Evolutionary conservation across 2,113 vertebrate genomes (phyloP).

Genomic region (Dendropsophus ebraccatus): DNA sequence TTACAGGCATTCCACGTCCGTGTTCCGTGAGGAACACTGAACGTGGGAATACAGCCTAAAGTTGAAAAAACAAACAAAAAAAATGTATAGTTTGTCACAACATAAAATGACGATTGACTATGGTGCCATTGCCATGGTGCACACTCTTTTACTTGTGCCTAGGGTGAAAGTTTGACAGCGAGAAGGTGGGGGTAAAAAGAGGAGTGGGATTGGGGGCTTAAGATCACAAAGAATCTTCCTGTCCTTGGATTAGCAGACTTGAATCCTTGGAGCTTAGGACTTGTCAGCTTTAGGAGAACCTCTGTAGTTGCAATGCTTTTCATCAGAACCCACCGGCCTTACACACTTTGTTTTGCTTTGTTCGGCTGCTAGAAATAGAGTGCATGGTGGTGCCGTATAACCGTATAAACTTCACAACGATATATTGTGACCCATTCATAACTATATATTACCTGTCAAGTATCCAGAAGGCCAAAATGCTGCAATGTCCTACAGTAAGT

Average conservation of each 20-base stretch:
- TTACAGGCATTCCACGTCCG: too few relatives aligned
- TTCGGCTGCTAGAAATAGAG: background rate
- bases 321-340: background rate
- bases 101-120: too few relatives aligned
- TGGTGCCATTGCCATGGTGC: too few relatives aligned
- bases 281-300: slow-evolving; percentile 12
- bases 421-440: background rate
- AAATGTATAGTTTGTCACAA: too few relatives aligned
- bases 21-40: too few relatives aligned
- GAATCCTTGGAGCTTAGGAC: slow-evolving; percentile 26
- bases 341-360: background rate
- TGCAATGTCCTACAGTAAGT: background rate
- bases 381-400: too few relatives aligned
- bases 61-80: too few relatives aligned
- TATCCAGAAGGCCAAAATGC: background rate
- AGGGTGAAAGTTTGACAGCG: background rate
- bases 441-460: background rate
- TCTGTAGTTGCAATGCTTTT: slow-evolving; percentile 27
- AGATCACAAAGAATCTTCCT: slow-evolving; percentile 47
- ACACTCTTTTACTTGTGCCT: background rate
- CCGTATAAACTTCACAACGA: too few relatives aligned
- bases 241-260: slow-evolving; percentile 27
- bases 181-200: background rate
- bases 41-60: too few relatives aligned
- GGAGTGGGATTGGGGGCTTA: slow-evolving; percentile 4